These are phyloP conservation scores for Apolygus lucorum DNA, from an alignment of 1,140 invertebrate genomes.

Conservation along the genomic window DNA sequence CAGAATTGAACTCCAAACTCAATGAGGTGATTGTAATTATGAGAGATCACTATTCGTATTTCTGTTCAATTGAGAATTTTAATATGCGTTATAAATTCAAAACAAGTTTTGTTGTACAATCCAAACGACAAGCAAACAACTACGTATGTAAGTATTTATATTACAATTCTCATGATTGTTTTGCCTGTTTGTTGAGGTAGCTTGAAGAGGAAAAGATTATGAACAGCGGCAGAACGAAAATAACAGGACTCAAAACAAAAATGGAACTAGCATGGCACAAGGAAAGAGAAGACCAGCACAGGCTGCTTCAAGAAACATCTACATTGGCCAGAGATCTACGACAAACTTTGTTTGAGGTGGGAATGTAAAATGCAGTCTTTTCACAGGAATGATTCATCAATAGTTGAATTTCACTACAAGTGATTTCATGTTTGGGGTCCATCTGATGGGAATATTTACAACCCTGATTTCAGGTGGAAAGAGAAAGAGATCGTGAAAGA, in stretches of 20 bases:
- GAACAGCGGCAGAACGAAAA: conserved; percentile 68
- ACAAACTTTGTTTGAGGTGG: conserved; percentile 75
- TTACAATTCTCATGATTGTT: too few species aligned
- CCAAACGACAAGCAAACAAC: too few species aligned
- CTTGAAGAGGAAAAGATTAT: conserved; percentile 74
- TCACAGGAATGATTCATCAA: too few species aligned
- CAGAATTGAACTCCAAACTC: conserved; percentile 81
- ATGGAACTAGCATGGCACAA: conserved; percentile 94
- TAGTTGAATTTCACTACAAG: not conserved
- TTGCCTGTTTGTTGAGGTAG: conserved; percentile 39
- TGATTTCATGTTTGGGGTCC: too few species aligned
- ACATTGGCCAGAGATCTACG: conserved; percentile 79
- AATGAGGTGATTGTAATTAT: conserved; percentile 61
- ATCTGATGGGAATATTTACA: too few species aligned
- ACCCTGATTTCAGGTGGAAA: conserved; percentile 53
- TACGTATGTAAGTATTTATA: too few species aligned
- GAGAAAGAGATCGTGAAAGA: conserved; percentile 79
- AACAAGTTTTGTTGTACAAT: too few species aligned
- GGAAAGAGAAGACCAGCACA: conserved; percentile 84
- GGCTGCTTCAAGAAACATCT: conserved; percentile 81
- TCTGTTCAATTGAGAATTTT: too few species aligned
- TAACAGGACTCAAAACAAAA: conserved; percentile 73
- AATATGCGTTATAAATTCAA: too few species aligned
- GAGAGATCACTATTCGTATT: too few species aligned
- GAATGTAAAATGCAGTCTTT: not conserved